Evolutionary conservation across 2,113 vertebrate species (phyloP).

Genomic region (Nerophis ophidion): DNA sequence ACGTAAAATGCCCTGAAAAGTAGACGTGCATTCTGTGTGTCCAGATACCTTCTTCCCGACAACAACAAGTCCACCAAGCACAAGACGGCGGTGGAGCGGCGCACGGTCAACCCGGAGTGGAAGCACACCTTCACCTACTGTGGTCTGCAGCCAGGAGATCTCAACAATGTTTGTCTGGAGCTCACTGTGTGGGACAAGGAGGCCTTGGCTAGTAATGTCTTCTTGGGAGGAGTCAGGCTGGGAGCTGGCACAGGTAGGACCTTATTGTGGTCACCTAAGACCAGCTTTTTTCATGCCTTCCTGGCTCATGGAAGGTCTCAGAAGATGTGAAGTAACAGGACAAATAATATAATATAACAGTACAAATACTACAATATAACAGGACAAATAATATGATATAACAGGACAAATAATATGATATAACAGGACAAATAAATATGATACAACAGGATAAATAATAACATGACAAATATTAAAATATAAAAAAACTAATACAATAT

Average conservation of each 20-base stretch:
- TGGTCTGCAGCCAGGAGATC: constrained; percentile 80
- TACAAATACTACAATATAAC: no score
- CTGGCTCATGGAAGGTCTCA: no score
- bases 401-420: no score
- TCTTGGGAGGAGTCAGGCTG: constrained; percentile 88
- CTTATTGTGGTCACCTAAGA: no score
- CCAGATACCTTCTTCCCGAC: constrained; percentile 91
- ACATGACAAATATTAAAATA: no score
- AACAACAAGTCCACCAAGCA: constrained; percentile 92
- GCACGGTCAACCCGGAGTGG: constrained; percentile 90
- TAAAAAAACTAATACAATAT: no score
- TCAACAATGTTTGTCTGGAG: constrained; percentile 87
- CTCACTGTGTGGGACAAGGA: constrained; percentile 97
- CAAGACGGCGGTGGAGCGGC: constrained; percentile 88
- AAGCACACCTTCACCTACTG: constrained; percentile 92
- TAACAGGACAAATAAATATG: no score
- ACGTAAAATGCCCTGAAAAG: background rate
- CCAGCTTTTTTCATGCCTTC: no score
- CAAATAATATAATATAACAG: no score
- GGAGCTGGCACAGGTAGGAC: constrained; percentile 82
- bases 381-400: no score
- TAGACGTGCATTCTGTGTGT: background rate
- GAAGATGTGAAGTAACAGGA: no score
- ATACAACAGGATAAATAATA: no score
- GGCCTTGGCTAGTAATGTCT: constrained; percentile 89